Conservation (phyloP, 2,797 vertebrate genomes). For the Argyrosomus regius region DNA sequence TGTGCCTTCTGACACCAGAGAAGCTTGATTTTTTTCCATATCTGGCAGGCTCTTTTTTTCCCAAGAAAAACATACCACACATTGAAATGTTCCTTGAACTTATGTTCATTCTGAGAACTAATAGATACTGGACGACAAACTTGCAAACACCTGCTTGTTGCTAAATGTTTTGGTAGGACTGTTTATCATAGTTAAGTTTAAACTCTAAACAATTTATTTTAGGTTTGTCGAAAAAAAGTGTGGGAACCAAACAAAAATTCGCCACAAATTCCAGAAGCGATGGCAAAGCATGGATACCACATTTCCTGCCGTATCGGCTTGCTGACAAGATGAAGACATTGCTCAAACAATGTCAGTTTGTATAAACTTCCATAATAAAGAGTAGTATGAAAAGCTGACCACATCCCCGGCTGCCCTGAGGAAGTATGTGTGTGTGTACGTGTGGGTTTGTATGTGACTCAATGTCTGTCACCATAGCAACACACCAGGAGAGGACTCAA, state of each 20-base stretch:
- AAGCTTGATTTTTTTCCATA: slow-evolving; percentile 36
- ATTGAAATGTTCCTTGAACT: slow-evolving; percentile 38
- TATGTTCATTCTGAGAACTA: slow-evolving; percentile 22
- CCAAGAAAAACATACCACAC: slow-evolving; percentile 11
- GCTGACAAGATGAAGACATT: slow-evolving; percentile 54
- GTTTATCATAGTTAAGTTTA: slow-evolving; percentile 39
- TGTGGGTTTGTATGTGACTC: slow-evolving; percentile 61
- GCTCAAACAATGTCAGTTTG: slow-evolving; percentile 59
- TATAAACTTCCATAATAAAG: slow-evolving; percentile 59
- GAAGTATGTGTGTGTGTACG: slow-evolving; percentile 39
- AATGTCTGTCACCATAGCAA: slow-evolving; percentile 82
- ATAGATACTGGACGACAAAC: slow-evolving; percentile 32
- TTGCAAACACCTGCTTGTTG: slow-evolving; percentile 28
- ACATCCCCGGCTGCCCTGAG: slow-evolving; percentile 45
- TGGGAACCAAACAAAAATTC: slow-evolving; percentile 53
- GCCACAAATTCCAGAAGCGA: slow-evolving; percentile 34
- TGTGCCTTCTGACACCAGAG: slow-evolving; percentile 50
- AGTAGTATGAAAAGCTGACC: slow-evolving; percentile 35
- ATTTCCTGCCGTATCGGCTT: slow-evolving; percentile 53
- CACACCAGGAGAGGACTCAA: slow-evolving; percentile 65
- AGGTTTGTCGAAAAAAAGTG: slow-evolving; percentile 17
- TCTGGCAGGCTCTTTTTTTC: slow-evolving; percentile 24
- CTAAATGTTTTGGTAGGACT: slow-evolving; percentile 26
- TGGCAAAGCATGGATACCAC: slow-evolving; percentile 34
- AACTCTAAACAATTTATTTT: slow-evolving; percentile 39